A percentile compares a stretch with the other conserved stretches of the same genome.
Evolutionary conservation across 2,797 vertebrate species (phyloP).

Genomic region (Chlorospingus semifuscus): DNA sequence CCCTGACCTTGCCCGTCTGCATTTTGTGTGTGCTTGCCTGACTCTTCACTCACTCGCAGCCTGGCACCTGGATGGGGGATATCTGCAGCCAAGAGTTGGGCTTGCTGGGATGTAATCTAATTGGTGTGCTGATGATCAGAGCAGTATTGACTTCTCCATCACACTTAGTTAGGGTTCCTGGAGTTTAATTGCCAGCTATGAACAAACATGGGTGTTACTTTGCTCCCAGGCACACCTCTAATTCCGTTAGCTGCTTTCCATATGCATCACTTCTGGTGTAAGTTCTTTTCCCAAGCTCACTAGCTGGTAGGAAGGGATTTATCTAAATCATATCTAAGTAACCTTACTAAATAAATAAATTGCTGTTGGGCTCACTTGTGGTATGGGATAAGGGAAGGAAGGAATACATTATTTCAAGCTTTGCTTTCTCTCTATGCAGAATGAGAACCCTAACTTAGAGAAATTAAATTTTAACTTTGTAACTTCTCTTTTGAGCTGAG

Average conservation of each 20-base stretch:
- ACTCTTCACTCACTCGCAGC: background rate
- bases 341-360: background rate
- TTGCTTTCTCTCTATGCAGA: background rate
- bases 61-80: background rate
- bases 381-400: background rate
- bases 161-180: background rate
- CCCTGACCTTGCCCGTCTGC: accelerated
- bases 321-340: background rate
- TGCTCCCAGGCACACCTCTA: background rate
- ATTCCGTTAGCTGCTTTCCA: background rate
- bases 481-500: background rate
- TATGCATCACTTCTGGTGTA: accelerated
- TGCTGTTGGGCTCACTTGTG: background rate
- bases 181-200: background rate
- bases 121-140: background rate
- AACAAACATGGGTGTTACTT: background rate
- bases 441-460: background rate
- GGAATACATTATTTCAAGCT: background rate
- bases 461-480: background rate
- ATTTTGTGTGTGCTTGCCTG: background rate
- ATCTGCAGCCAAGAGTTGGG: background rate
- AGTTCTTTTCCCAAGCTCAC: background rate
- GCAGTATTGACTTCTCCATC: background rate
- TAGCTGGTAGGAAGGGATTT: background rate
- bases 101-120: background rate